These are phyloP conservation scores for Whitmania pigra DNA, from an alignment of 1,140 invertebrate genomes.

Conservation along the genomic window DNA sequence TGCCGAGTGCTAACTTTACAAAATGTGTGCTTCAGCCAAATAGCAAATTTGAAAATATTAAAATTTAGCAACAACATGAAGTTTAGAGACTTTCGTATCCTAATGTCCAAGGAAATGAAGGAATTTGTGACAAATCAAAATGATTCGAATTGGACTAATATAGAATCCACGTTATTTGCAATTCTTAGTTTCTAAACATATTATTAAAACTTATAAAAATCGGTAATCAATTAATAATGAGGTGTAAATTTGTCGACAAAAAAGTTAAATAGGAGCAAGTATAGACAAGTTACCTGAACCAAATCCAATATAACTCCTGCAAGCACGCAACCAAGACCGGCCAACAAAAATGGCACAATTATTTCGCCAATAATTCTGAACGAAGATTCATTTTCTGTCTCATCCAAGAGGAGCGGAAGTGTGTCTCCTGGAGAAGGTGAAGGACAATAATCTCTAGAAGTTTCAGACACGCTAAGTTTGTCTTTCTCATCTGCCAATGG, in stretches of 20 bases:
- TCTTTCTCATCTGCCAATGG: background rate
- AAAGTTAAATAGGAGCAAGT: too few relatives aligned
- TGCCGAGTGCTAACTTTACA: too few relatives aligned
- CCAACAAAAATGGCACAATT: conserved; percentile 68
- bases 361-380: conserved; percentile 57
- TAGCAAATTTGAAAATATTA: too few relatives aligned
- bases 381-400: background rate
- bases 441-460: conserved; percentile 14
- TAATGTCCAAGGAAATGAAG: too few relatives aligned
- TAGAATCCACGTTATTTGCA: too few relatives aligned
- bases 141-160: too few relatives aligned
- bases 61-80: too few relatives aligned
- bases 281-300: conserved; percentile 54
- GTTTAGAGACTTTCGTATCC: too few relatives aligned
- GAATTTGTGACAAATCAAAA: too few relatives aligned
- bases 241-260: background rate
- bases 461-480: background rate
- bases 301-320: conserved; percentile 66
- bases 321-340: conserved; percentile 74
- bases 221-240: background rate
- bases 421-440: conserved; percentile 14
- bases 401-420: conserved; percentile 13
- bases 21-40: too few relatives aligned
- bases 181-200: too few relatives aligned
- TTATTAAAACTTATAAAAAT: too few relatives aligned